Conservation (phyloP, 2,888 invertebrate genomes). For the Tenthredo distinguenda region DNA sequence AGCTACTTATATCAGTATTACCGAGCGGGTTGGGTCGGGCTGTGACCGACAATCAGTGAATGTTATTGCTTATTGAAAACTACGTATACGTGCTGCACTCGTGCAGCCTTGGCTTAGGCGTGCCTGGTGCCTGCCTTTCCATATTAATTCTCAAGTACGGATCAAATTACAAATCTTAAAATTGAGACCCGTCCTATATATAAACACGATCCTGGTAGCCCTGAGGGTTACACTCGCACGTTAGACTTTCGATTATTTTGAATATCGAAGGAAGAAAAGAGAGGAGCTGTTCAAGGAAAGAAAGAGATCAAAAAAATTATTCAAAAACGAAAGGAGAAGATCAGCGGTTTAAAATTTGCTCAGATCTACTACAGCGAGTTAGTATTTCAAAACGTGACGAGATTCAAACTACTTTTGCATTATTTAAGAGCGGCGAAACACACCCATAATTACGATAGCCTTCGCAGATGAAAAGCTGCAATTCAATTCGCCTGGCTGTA, state of each 20-base stretch:
- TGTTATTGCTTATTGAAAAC: slow-evolving; percentile 16
- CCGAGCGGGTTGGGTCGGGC: neutral
- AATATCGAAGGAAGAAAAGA: neutral
- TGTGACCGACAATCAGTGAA: slow-evolving; percentile 32
- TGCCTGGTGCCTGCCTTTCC: slow-evolving; percentile 16
- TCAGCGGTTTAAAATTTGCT: neutral
- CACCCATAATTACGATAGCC: slow-evolving; percentile 28
- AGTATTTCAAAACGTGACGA: neutral
- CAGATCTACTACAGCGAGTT: neutral
- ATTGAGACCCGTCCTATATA: neutral
- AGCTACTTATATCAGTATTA: neutral
- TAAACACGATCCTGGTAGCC: neutral
- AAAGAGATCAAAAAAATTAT: no score
- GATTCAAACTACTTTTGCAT: neutral
- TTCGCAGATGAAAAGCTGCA: neutral
- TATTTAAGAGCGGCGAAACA: neutral
- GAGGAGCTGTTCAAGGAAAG: neutral
- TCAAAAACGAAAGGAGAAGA: neutral
- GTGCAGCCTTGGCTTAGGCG: slow-evolving; percentile 15
- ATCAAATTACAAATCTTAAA: slow-evolving; percentile 24
- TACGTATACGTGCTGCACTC: neutral
- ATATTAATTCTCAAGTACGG: slow-evolving; percentile 31
- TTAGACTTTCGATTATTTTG: neutral
- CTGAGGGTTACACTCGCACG: neutral
- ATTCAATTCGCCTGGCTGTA: neutral